phyloP scores from a whole-genome alignment of 1,140 invertebrate genomes.

The Diorhabda carinulata region DNA sequence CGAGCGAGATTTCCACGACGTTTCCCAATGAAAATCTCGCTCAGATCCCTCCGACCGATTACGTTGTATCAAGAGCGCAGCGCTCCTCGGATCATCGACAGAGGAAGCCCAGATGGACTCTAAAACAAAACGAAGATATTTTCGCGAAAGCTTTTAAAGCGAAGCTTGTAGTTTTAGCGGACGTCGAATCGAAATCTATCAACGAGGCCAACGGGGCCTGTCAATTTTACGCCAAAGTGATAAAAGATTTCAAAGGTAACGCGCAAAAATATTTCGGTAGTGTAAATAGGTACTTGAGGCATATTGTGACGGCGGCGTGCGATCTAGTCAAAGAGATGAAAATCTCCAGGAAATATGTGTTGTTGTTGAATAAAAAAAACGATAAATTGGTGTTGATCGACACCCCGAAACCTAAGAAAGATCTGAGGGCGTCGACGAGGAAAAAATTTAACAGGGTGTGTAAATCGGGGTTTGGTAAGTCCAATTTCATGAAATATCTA shows the following conservation, averaged over 20 bases:
- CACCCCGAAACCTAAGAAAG: background rate
- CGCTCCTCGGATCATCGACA: constrained; percentile 26
- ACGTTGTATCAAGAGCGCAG: constrained; percentile 26
- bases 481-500: background rate
- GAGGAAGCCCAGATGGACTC: constrained; percentile 1
- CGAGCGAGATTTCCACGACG: background rate
- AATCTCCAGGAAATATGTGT: constrained; percentile 38
- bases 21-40: constrained; percentile 20
- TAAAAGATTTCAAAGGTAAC: constrained; percentile 31
- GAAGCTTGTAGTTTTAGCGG: constrained; percentile 37
- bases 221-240: constrained; percentile 35
- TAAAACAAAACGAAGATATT: constrained; percentile 37
- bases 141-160: constrained; percentile 39
- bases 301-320: constrained; percentile 6
- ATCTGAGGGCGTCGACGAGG: constrained; percentile 11
- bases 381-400: constrained; percentile 12
- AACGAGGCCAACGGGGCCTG: constrained; percentile 34
- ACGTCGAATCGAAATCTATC: constrained; percentile 30
- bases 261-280: constrained; percentile 6
- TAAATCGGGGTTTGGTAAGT: constrained; percentile 24
- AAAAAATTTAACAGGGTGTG: constrained; percentile 20
- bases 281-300: constrained; percentile 11
- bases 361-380: constrained; percentile 36
- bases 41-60: constrained; percentile 19
- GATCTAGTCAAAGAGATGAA: constrained; percentile 39